These are phyloP conservation scores for Cephalopterus ornatus DNA, from an alignment of 2,113 vertebrate species.

Conservation along the genomic window DNA sequence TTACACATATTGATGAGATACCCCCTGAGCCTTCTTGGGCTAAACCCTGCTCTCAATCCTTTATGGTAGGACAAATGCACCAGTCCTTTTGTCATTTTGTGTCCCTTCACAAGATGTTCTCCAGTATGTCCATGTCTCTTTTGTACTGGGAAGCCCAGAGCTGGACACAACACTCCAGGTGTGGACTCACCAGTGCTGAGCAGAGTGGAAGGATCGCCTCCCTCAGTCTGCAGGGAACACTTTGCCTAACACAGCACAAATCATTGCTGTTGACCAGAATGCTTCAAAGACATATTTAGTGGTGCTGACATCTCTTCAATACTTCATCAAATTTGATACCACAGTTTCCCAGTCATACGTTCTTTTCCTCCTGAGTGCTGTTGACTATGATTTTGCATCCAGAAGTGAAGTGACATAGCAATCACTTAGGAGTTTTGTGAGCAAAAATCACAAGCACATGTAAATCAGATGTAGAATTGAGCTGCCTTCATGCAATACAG, in stretches of 20 bases:
- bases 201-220: not conserved
- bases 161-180: not conserved
- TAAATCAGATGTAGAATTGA: not conserved
- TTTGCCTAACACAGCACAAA: not conserved
- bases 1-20: not conserved
- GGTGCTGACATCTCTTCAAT: not conserved
- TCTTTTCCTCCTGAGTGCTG: not conserved
- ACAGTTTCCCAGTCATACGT: not conserved
- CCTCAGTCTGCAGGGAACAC: not conserved
- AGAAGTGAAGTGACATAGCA: not conserved
- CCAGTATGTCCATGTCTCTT: too few relatives aligned
- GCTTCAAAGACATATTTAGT: not conserved
- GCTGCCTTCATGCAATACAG: not conserved
- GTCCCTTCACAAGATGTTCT: fast-evolving
- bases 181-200: not conserved
- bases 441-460: not conserved
- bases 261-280: not conserved
- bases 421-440: not conserved
- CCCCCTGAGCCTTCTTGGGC: not conserved
- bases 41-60: not conserved
- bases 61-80: not conserved
- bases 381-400: not conserved
- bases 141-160: not conserved
- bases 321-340: not conserved
- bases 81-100: not conserved